phyloP scores from a whole-genome alignment of 2,797 vertebrate species.

The Parambassis ranga region DNA sequence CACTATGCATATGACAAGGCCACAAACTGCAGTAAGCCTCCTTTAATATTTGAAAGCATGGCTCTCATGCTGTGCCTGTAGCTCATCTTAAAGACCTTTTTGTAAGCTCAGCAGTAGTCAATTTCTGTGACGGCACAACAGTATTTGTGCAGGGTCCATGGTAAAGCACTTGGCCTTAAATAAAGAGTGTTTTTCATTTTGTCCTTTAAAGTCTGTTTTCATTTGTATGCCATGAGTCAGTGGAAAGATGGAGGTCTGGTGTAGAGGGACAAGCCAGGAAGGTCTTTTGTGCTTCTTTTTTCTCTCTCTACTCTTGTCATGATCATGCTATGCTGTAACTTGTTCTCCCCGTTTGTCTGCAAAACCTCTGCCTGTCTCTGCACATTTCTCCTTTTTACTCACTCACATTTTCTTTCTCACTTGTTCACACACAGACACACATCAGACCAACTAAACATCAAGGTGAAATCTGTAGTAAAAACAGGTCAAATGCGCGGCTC shows the following conservation, averaged over 20 bases:
- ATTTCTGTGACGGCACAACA: constrained; percentile 44
- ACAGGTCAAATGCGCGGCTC: constrained; percentile 44
- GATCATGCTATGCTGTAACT: constrained; percentile 69
- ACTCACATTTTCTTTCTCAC: not conserved
- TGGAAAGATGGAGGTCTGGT: constrained; percentile 58
- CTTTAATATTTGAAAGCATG: not conserved
- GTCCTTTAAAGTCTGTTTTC: constrained; percentile 71
- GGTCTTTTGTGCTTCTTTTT: constrained; percentile 52
- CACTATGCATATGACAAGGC: not conserved
- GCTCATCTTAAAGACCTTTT: constrained; percentile 34
- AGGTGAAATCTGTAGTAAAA: constrained; percentile 39
- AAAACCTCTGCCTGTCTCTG: constrained; percentile 58
- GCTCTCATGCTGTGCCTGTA: constrained; percentile 8
- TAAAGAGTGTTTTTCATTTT: constrained; percentile 63
- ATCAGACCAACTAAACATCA: not conserved
- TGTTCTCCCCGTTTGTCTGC: constrained; percentile 66
- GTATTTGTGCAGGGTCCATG: constrained; percentile 51
- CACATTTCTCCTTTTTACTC: constrained; percentile 35
- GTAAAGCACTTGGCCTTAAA: constrained; percentile 60
- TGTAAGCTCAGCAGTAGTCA: constrained; percentile 51
- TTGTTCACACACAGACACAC: not conserved
- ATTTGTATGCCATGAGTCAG: constrained; percentile 71
- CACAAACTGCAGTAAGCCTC: not conserved
- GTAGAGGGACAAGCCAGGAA: constrained; percentile 55
- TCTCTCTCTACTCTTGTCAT: constrained; percentile 49